Conservation (phyloP, 92 coral and sea anemone genomes). For the Parazoanthus darwini region DNA sequence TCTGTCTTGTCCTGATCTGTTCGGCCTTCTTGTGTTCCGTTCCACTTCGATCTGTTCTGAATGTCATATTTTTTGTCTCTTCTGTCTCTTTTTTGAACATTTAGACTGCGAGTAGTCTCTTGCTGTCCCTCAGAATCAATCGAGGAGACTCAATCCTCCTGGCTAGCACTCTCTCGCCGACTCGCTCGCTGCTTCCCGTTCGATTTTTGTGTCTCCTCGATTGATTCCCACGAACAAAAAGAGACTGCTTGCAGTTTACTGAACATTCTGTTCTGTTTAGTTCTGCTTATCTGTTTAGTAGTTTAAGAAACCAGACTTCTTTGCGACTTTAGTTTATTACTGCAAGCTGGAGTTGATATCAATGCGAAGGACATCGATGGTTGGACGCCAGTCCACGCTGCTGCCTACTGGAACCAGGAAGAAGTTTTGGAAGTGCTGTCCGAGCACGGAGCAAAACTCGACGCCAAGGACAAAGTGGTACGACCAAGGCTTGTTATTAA, state of each 20-base stretch:
- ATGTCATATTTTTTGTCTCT: too few species aligned
- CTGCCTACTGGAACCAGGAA: slow-evolving; percentile 98
- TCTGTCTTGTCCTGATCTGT: neutral
- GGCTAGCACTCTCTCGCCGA: too few species aligned
- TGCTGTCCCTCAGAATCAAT: too few species aligned
- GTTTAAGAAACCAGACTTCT: neutral
- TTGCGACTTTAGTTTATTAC: slow-evolving; percentile 60
- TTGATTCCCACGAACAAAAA: too few species aligned
- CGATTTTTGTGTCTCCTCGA: too few species aligned
- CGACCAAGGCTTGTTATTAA: neutral
- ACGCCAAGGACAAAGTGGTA: slow-evolving; percentile 89
- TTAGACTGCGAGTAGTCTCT: too few species aligned
- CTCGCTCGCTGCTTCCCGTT: too few species aligned
- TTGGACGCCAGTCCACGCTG: slow-evolving; percentile 97
- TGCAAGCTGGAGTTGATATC: slow-evolving; percentile 88
- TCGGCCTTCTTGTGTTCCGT: neutral
- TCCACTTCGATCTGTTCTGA: neutral
- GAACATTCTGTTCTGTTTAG: too few species aligned
- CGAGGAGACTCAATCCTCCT: too few species aligned
- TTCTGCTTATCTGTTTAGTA: neutral
- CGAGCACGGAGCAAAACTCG: slow-evolving; percentile 91
- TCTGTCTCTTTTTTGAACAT: neutral
- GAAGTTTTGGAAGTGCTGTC: slow-evolving; percentile 86
- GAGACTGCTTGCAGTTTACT: too few species aligned
- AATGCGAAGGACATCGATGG: slow-evolving; percentile 90